Evolutionary conservation across 2,797 vertebrate genomes (phyloP), one percentile per base, ranked within the genome.

Genomic region (Coendou prehensilis): DNA sequence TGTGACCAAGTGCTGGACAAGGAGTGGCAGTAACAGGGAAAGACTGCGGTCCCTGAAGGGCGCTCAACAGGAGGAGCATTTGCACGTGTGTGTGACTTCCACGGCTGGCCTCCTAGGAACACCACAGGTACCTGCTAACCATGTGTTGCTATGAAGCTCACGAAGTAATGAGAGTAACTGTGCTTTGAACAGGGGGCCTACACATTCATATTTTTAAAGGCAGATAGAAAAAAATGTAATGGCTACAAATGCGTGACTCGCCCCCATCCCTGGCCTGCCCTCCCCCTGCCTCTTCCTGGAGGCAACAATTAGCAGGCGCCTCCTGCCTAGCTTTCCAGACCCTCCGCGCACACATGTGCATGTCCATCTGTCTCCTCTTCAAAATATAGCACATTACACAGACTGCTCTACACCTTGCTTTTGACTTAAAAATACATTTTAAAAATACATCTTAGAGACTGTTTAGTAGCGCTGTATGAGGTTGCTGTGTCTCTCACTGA

Each of bases 401-500:
- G 80, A 76, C 87, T 91, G 54, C 75, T 91, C 92, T 50, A 75
- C 54, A 84, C 33, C 89, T 87, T 89, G 93, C 71, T 81, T 96
- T 81, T 80, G 41, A 87, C 92, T 95, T 95, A 84, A 96, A 96
- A 91, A 95, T 87, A 41, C 52, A 80, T 63, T 95, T 91, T 13
- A 63, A 92, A 96, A 91, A 88, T 89, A 80, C 10, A 37, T 81
- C 76, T 78, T 91, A 23, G 54, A 89, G 92, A 75, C 41, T 52
- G 54, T 81, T 96, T 54, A 28, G 2, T 83, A 26, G 93, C 26
- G 8, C 59, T 52, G 2, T 37, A 4, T 56, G 95, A 87, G 33
- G 71, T 6, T 17, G 26, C 37, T 63, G 41, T 47, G 47, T 91
- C 64, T 78, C 57, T 61, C 23, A 78, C 88, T 10, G 69, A 83